Evolutionary conservation across 1,140 invertebrate genomes (phyloP).

Genomic region (Drosophila takahashii): DNA sequence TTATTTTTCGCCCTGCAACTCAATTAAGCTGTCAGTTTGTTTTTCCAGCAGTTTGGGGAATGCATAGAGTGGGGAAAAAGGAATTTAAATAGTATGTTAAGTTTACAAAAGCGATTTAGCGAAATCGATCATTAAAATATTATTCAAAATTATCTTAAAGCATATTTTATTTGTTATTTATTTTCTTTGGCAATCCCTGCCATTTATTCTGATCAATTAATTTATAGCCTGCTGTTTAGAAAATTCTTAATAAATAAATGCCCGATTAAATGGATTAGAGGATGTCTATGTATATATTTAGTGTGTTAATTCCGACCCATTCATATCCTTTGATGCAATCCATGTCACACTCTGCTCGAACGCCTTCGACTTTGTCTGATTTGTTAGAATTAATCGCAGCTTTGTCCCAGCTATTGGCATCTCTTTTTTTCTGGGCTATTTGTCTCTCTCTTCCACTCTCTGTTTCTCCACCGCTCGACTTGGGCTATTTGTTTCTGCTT

Average conservation of each 20-base stretch:
- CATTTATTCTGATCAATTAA: background rate
- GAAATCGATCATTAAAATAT: no score
- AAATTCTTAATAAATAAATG: background rate
- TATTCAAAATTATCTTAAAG: no score
- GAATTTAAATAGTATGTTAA: background rate
- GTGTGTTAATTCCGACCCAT: background rate
- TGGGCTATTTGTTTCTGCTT: constrained; percentile 23
- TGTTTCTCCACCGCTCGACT: background rate
- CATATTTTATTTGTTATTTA: background rate
- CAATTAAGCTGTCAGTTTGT: constrained; percentile 26
- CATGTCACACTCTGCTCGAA: constrained; percentile 12
- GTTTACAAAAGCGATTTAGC: no score
- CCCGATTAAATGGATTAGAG: background rate
- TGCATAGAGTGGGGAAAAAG: background rate
- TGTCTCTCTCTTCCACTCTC: background rate
- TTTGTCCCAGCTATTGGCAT: constrained; percentile 12
- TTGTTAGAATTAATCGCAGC: constrained; percentile 36
- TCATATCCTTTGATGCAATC: constrained; percentile 25
- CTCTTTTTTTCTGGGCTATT: constrained; percentile 3
- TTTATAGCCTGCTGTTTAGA: background rate
- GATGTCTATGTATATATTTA: constrained; percentile 2
- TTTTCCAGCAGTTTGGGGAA: constrained; percentile 16
- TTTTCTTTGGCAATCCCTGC: background rate
- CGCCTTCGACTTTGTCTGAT: constrained; percentile 12
- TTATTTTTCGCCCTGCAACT: constrained; percentile 12